A percentile compares a stretch with the other conserved stretches of the same genome.
These are phyloP conservation scores for Glaucidium brasilianum DNA, from an alignment of 2,113 vertebrate genomes.

Conservation along the genomic window DNA sequence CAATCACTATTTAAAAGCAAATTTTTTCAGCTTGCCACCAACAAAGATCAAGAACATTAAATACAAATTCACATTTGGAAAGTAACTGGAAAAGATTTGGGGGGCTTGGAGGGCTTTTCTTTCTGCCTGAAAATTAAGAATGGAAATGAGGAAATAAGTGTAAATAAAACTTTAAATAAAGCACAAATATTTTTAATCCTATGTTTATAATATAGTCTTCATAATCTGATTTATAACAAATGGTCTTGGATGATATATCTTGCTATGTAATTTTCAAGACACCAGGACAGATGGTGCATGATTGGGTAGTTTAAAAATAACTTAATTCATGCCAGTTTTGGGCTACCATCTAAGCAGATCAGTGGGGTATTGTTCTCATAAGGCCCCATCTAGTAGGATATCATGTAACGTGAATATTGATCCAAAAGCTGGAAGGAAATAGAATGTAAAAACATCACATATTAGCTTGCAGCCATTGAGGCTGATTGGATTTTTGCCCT, in stretches of 20 bases:
- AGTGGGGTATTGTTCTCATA: neutral
- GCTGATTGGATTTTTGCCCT: neutral
- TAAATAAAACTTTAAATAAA: constrained; percentile 17
- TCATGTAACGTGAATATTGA: rapidly evolving
- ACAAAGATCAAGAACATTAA: constrained; percentile 35
- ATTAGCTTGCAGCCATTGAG: neutral
- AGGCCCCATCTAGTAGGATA: neutral
- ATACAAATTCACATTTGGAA: neutral
- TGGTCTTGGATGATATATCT: neutral
- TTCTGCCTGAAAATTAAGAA: neutral
- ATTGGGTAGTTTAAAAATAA: neutral
- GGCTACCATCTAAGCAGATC: neutral
- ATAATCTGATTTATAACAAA: neutral
- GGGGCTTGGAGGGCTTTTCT: neutral
- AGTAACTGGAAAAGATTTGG: neutral
- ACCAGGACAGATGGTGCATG: neutral
- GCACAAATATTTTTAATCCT: neutral
- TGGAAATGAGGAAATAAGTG: constrained; percentile 23
- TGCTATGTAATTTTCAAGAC: neutral
- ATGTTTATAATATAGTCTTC: neutral
- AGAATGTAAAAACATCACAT: neutral
- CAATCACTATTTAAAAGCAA: neutral
- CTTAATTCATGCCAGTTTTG: neutral
- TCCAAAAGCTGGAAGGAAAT: neutral
- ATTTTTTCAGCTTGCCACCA: constrained; percentile 32